These are phyloP conservation scores for Cirrhinus molitorella DNA, from an alignment of 2,797 vertebrate species.

Conservation along the genomic window DNA sequence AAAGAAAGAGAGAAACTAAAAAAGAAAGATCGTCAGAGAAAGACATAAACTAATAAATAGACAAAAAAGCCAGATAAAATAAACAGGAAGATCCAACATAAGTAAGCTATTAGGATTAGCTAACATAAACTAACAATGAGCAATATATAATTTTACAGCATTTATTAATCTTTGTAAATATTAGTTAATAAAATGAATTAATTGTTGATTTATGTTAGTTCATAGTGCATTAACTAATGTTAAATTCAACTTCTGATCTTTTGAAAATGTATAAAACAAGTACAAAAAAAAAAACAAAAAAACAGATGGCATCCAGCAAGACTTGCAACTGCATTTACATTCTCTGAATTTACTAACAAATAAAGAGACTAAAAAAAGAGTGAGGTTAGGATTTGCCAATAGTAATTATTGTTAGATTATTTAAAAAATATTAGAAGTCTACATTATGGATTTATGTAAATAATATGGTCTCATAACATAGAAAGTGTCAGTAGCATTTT, in stretches of 20 bases:
- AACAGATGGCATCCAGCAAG: constrained; percentile 7
- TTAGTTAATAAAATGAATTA: not conserved
- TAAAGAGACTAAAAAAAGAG: too few relatives aligned
- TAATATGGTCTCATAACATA: not conserved
- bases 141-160: not conserved
- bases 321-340: constrained; percentile 55
- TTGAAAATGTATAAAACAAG: too few relatives aligned
- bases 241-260: not conserved
- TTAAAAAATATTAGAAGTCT: not conserved
- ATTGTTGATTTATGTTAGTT: not conserved
- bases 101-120: not conserved
- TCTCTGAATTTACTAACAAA: not conserved
- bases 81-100: not conserved
- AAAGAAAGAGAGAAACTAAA: not conserved
- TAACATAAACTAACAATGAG: not conserved
- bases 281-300: not conserved
- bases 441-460: not conserved
- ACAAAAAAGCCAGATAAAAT: constrained; percentile 18
- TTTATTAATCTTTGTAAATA: not conserved
- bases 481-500: not conserved
- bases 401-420: not conserved
- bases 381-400: not conserved
- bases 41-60: not conserved
- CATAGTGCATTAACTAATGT: not conserved
- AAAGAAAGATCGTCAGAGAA: not conserved